phyloP scores from a whole-genome alignment of 2,797 vertebrate genomes.

The Phrynocephalus forsythii region DNA sequence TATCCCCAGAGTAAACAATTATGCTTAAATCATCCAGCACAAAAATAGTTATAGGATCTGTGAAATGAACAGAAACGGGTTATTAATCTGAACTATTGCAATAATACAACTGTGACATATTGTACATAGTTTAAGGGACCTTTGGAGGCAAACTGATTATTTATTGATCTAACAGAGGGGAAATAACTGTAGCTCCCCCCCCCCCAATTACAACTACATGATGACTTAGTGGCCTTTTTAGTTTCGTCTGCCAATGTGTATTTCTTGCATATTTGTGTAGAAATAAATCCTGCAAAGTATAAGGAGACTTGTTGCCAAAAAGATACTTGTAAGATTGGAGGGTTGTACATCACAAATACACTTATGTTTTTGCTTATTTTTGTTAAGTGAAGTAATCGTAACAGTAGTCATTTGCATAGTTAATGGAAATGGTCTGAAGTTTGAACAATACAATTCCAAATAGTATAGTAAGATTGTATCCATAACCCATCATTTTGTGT shows the following conservation, averaged over 20 bases:
- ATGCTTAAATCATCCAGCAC: slow-evolving; percentile 11
- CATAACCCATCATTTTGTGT: neutral
- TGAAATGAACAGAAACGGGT: neutral
- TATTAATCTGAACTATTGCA: slow-evolving; percentile 23
- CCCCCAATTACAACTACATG: neutral
- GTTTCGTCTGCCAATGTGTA: neutral
- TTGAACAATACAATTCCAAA: slow-evolving; percentile 1
- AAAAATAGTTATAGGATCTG: slow-evolving; percentile 2
- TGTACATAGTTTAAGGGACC: neutral
- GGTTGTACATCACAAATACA: neutral
- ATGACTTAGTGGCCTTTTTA: neutral
- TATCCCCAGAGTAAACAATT: neutral
- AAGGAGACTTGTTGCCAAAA: neutral
- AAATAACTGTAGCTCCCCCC: no score
- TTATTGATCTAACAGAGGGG: neutral
- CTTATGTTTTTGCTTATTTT: neutral
- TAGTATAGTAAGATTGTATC: neutral
- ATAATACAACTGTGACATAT: neutral
- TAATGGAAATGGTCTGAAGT: neutral
- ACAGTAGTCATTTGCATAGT: neutral
- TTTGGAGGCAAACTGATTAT: neutral
- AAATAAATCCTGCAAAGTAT: neutral
- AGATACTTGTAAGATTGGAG: neutral
- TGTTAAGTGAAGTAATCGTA: neutral
- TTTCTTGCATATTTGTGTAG: neutral